phyloP scores from a whole-genome alignment of 64 coral and sea anemone genomes.

The Pocillopora damicornis region DNA sequence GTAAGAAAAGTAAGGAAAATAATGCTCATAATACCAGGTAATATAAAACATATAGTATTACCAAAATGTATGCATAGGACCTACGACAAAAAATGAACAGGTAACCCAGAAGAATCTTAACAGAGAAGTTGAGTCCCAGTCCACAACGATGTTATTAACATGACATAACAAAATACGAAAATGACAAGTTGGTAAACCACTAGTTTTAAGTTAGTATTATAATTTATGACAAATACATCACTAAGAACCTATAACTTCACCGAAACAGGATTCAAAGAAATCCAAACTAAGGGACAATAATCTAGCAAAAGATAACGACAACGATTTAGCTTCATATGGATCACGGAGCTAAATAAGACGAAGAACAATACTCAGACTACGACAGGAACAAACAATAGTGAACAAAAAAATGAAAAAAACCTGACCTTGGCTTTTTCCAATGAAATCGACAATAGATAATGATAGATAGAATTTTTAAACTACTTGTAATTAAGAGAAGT shows the following conservation, averaged over 20 bases:
- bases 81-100: too few species aligned
- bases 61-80: too few species aligned
- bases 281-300: constrained; percentile 10
- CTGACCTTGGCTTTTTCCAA: background rate
- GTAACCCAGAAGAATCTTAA: too few species aligned
- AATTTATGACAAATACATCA: background rate
- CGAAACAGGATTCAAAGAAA: background rate
- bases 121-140: too few species aligned
- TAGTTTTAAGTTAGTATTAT: background rate
- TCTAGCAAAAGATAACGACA: constrained; percentile 17
- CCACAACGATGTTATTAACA: background rate
- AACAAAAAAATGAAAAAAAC: background rate
- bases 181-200: background rate
- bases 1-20: too few species aligned
- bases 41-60: too few species aligned
- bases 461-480: too few species aligned
- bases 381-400: background rate
- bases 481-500: too few species aligned
- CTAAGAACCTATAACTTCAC: too few species aligned
- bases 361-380: background rate
- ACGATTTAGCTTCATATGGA: background rate
- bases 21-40: too few species aligned
- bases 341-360: background rate
- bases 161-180: constrained; percentile 3
- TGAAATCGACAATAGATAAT: too few species aligned